Percentiles rank a stretch among this genome's conserved stretches.
phyloP scores from a whole-genome alignment of 2,797 vertebrate genomes.

The Siniperca undulata region DNA sequence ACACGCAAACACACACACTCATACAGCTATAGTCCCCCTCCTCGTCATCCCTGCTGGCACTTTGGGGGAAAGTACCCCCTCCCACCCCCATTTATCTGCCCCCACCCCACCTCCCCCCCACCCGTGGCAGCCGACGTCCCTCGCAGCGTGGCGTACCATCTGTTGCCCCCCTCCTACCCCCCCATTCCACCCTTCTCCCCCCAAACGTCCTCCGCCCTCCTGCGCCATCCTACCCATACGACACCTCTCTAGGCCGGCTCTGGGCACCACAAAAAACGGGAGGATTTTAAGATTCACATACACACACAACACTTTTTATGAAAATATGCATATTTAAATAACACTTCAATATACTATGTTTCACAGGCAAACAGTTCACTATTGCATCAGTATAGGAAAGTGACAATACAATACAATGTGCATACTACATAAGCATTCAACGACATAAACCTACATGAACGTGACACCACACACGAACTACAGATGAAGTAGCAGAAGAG shows the following conservation, averaged over 20 bases:
- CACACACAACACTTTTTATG: not conserved
- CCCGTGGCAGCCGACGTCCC: constrained; percentile 82
- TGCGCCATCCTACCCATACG: constrained; percentile 66
- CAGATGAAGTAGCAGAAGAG: constrained; percentile 68
- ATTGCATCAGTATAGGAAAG: not conserved
- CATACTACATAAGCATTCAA: not conserved
- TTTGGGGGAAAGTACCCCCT: constrained; percentile 78
- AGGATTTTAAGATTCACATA: constrained; percentile 53
- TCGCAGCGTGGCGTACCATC: constrained; percentile 86
- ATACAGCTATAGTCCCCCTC: constrained; percentile 61
- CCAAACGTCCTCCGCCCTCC: constrained; percentile 69
- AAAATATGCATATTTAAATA: constrained; percentile 6
- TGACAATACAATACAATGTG: not conserved
- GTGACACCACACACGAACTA: constrained; percentile 42
- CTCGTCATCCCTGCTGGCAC: constrained; percentile 83
- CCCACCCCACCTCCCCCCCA: constrained; percentile 71
- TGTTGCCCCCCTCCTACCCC: constrained; percentile 73
- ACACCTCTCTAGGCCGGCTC: constrained; percentile 56
- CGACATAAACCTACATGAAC: constrained; percentile 11
- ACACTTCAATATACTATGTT: not conserved
- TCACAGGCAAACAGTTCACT: constrained; percentile 9
- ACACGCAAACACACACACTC: constrained; percentile 53
- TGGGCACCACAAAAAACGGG: constrained; percentile 60
- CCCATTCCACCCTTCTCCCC: constrained; percentile 61
- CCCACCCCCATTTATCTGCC: constrained; percentile 82